Percentiles rank a stretch among this genome's conserved stretches.
Conservation (phyloP, 2,888 invertebrate species). For the Cistogaster globosa region DNA sequence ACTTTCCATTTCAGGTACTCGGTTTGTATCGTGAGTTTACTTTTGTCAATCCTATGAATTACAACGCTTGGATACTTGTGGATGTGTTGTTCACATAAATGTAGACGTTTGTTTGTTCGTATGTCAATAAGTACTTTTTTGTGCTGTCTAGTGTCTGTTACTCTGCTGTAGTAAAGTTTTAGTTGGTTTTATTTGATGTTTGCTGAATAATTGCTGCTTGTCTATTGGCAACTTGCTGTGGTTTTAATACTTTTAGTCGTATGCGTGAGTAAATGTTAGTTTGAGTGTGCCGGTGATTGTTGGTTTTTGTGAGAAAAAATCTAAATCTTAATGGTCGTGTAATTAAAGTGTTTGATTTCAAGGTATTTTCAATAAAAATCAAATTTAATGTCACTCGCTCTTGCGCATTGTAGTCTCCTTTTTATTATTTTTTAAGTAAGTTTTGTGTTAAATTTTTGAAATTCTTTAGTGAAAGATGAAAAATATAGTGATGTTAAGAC, state of each 20-base stretch:
- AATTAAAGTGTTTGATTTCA: constrained; percentile 70
- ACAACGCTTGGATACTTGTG: constrained; percentile 11
- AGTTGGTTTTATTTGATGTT: constrained; percentile 31
- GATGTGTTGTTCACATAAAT: constrained; percentile 47
- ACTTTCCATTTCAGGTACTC: neutral
- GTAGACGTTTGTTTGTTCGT: constrained; percentile 17
- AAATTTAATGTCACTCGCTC: constrained; percentile 66
- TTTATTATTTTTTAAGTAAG: neutral
- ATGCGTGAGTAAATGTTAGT: neutral
- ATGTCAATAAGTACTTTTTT: constrained; percentile 6
- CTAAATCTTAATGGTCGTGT: constrained; percentile 65
- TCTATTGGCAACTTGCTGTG: constrained; percentile 38
- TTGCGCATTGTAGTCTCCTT: constrained; percentile 27
- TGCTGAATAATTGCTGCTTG: constrained; percentile 53
- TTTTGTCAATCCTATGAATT: constrained; percentile 10
- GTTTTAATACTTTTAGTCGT: neutral
- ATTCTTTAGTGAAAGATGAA: constrained; percentile 31
- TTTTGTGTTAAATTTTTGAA: constrained; percentile 50
- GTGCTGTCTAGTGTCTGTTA: constrained; percentile 6
- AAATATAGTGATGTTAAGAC: constrained; percentile 5
- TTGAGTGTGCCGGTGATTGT: neutral
- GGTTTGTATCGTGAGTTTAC: constrained; percentile 11
- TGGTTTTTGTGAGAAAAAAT: constrained; percentile 57
- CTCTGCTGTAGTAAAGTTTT: constrained; percentile 14
- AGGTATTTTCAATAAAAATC: constrained; percentile 68